Conservation (phyloP, 2,888 invertebrate genomes). For the Cantharis flavilabris region DNA sequence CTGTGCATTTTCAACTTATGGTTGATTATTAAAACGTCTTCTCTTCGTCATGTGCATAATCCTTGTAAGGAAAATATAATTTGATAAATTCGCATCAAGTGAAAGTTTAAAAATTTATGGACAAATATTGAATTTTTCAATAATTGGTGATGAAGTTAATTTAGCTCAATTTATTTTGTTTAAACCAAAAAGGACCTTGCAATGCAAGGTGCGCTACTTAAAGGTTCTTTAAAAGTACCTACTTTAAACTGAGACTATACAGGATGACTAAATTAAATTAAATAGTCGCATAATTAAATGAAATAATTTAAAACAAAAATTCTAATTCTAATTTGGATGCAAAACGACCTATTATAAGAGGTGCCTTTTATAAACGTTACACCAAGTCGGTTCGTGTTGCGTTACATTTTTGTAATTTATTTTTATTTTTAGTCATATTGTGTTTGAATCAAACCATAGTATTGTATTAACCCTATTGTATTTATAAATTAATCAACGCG, state of each 20-base stretch:
- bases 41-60: conserved; percentile 2
- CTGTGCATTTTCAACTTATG: conserved; percentile 68
- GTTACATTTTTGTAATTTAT: conserved; percentile 4
- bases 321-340: background rate
- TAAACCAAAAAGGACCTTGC: background rate
- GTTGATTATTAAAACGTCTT: conserved; percentile 34
- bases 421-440: conserved; percentile 34
- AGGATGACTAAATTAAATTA: background rate
- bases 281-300: background rate
- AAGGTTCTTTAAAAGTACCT: background rate
- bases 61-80: background rate
- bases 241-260: background rate
- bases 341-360: background rate
- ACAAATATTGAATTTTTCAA: background rate
- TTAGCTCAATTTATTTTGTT: background rate
- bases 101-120: background rate
- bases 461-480: background rate
- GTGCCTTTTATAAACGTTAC: conserved; percentile 2
- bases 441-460: conserved; percentile 14
- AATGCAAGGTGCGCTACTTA: background rate
- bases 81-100: background rate
- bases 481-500: conserved; percentile 32
- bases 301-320: background rate
- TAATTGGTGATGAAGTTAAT: background rate
- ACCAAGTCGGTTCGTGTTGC: background rate